Base-by-base conservation (phyloP, 2,888 invertebrate genomes). In the Phymatocera aterrima region DNA sequence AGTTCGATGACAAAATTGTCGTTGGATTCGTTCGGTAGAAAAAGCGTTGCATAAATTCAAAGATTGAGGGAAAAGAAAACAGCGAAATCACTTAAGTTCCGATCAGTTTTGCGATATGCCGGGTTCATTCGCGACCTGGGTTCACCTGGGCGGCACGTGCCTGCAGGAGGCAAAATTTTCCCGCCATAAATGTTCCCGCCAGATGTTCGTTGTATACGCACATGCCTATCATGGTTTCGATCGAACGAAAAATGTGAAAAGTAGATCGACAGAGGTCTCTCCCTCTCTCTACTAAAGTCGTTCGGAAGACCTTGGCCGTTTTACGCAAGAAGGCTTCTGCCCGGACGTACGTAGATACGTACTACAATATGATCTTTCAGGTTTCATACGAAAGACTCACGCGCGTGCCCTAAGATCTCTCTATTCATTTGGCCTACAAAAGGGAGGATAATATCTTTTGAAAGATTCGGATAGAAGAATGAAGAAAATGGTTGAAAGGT, bases 351-450 rank as follows among this genome's bases (percentile, higher is more conserved):
- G n/a, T n/a, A n/a, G n/a, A n/a, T n/a, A n/a, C n/a, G n/a, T n/a
- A n/a, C n/a, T n/a, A n/a, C n/a, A n/a, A n/a, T 72, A 48, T 72
- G 72, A 72, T 31, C 72, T 72, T 51, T 72, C 18, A 51, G 34
- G 31, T 72, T 48, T 51, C 34, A 34, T 72, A 34, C n/a, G 51
- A n/a, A n/a, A 72, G 48, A 72, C 51, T 72, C 72, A n/a, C n/a
- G 68, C 72, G 28, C 72, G 70, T 72, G 70, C 43, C 21, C 64
- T n/a, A 72, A 72, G 48, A 43, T 51, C 70, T n/a, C 24, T 31
- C 72, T 18, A 72, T 72, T 72, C 72, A 72, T 28, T 51, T 72
- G 31, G 31, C 43, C 51, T 48, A 48, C 72, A 72, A 48, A 31
- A 34, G 24, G 34, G 48, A 48, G 51, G 72, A 72, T 72, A 51